Base-by-base conservation (phyloP, 2,113 vertebrate genomes). In the Trogon melanurus region DNA sequence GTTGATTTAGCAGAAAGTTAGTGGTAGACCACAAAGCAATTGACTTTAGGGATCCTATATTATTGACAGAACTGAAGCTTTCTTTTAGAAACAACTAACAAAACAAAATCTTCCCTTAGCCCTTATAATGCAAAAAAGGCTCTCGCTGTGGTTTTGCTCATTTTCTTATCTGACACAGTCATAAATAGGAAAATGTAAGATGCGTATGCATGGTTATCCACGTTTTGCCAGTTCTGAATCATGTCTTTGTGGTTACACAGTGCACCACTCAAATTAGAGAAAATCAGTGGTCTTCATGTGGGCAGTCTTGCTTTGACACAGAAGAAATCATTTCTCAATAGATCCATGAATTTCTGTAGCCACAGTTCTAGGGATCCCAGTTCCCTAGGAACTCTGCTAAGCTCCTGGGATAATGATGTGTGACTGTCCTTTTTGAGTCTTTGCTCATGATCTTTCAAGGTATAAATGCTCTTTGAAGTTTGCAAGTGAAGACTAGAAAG, bases 61-160 rank as follows among this genome's bases (percentile, higher is more conserved):
- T 67, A 32, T 76, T 65, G 25, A 53, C 26, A 83, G 30, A 64
- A 88, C 12, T 70, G 25, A 88, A 38, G 15, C 13, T 76, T 73
- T 86, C 2, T 30, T 51, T 90, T 79, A 45, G 73, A 85, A 90
- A 61, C 16, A 65, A 32, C 5, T 32, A 66, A 32, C 11, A 79
- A 79, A 82, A 64, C 11, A 53, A 73, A 53, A 71, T 10, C 1
- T 57, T 73, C 58, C 22, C 21, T 75, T 53, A 34, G 9, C 3
- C 26, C 10, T 82, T 79, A 6, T 15, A 64, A 51, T 23, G 7
- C 13, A 82, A 62, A 67, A 72, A 45, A 78, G 15, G 30, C 11
- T 73, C 10, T 60, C 0, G 0, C 25, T 27, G 7, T 1, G 1
- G 12, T 48, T 93, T 79, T 66, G 23, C 6, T 75, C 25, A 25